A percentile compares a stretch with the other conserved stretches of the same genome.
Conservation (phyloP, 2,888 invertebrate species). For the Drosophila mimetica region DNA sequence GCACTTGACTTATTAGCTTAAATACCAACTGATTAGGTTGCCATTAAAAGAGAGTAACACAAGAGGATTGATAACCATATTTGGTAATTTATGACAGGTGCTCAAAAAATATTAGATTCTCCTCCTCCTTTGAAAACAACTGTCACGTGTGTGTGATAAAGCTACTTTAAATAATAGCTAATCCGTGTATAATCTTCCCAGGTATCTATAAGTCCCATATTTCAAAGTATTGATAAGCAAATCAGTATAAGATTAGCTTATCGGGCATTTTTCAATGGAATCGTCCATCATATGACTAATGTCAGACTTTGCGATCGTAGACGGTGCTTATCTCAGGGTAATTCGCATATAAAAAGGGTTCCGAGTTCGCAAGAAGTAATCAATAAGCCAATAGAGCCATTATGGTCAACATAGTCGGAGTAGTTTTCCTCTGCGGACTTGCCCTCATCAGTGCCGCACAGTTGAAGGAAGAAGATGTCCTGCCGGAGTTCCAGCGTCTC, state of each 20-base stretch:
- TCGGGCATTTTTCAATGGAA: neutral
- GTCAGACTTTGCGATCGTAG: neutral
- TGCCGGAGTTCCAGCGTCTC: conserved; percentile 8
- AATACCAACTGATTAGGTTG: no score
- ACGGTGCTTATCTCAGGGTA: conserved; percentile 1
- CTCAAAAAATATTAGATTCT: neutral
- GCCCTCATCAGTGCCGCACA: neutral
- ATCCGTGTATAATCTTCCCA: neutral
- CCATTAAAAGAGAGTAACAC: no score
- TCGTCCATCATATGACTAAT: neutral
- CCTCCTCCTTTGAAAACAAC: neutral
- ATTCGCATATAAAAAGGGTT: conserved; percentile 9
- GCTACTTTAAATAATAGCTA: neutral
- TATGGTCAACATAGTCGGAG: conserved; percentile 11
- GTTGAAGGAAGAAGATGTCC: neutral
- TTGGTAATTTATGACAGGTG: no score
- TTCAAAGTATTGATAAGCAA: neutral
- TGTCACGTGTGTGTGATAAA: neutral
- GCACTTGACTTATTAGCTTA: neutral
- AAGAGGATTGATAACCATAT: no score
- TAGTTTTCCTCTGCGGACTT: conserved; percentile 8
- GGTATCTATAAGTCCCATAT: neutral
- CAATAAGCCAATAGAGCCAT: neutral
- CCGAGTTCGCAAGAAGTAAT: neutral
- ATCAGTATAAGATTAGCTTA: neutral